Base-by-base conservation (phyloP, 2,797 vertebrate species). In the Somateria mollissima region DNA sequence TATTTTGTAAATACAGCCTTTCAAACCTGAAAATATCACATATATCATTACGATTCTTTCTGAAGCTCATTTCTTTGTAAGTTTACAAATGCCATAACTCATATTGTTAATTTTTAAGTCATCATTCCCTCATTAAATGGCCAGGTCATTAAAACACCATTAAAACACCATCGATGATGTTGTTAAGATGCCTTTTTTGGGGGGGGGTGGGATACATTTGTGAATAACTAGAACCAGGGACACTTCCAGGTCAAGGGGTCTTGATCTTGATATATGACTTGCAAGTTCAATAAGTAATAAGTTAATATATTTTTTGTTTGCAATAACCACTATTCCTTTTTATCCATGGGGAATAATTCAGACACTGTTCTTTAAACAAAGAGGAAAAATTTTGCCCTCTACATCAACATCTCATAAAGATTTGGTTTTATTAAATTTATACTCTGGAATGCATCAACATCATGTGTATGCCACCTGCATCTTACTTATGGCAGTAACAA, bases 401-500 rank as follows among this genome's bases (percentile, higher is more conserved):
- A 64, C 6, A 8, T 75, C 27, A 75, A 64, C 10, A 54, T 30
- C 21, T 82, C 80, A 65, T 34, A 53, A 73, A 90, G 43, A 87
- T 43, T 58, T 82, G 22, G 4, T 62, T 67, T 47, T 62, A 56
- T 1, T 65, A 4, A 39, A 61, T 62, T 62, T 82, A 14, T 92
- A 15, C 41, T 70, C 32, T 66, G 51, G 7, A n/a, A 87, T 76
- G 18, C 17, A 5, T 36, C 30, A 49, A 27, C 19, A 78, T n/a
- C 0, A 0, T 16, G 30, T 22, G 6, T 64, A 45, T 47, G 30
- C 80, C 0, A 0, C 45, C 32, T 53, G 34, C 36, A 58, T 2
- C 10, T 58, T 21, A 79, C 34, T 71, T 57, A 67, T 4, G 24
- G 28, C 15, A 64, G 28, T 41, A 79, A 67, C 14, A 91, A 87